Conservation (phyloP, 2,113 vertebrate genomes). For the Heterotis niloticus region DNA sequence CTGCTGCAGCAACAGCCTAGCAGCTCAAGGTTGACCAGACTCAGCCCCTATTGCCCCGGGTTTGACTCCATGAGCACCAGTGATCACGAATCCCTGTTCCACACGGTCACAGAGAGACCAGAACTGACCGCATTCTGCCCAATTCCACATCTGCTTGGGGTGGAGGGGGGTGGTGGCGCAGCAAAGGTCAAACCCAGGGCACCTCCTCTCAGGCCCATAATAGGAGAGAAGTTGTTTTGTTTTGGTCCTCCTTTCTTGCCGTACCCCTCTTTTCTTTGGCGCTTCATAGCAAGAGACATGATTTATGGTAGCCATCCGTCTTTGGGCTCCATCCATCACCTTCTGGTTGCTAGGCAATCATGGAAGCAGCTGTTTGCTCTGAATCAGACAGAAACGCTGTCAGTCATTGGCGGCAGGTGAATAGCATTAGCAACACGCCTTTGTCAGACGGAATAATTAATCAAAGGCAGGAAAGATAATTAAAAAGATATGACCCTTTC, state of each 20-base stretch:
- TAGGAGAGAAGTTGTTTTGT: slow-evolving; percentile 76
- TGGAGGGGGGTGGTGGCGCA: slow-evolving; percentile 50
- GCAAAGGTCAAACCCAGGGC: slow-evolving; percentile 20
- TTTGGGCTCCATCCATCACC: slow-evolving; percentile 99
- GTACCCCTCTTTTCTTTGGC: slow-evolving; percentile 67
- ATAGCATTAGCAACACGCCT: slow-evolving; percentile 96
- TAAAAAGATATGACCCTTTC: slow-evolving; percentile 99
- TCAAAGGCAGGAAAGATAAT: slow-evolving; percentile 99
- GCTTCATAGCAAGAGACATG: slow-evolving; percentile 98
- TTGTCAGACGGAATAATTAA: slow-evolving; percentile 99
- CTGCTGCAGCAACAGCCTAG: no score
- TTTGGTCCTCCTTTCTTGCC: slow-evolving; percentile 76
- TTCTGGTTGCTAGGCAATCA: slow-evolving; percentile 99
- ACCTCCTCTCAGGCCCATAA: slow-evolving; percentile 11
- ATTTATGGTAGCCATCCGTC: slow-evolving; percentile 99
- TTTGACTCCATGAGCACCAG: not conserved
- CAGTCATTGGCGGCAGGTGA: slow-evolving; percentile 99
- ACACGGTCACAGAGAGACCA: not conserved
- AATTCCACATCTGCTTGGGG: slow-evolving; percentile 49
- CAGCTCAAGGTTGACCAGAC: no score
- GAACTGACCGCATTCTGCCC: not conserved
- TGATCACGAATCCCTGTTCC: not conserved
- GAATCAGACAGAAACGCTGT: slow-evolving; percentile 99
- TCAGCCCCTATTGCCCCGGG: no score
- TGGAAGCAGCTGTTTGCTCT: slow-evolving; percentile 99